phyloP scores from a whole-genome alignment of 37 sponge, comb jelly and placozoan genomes.

The Mnemiopsis leidyi region DNA sequence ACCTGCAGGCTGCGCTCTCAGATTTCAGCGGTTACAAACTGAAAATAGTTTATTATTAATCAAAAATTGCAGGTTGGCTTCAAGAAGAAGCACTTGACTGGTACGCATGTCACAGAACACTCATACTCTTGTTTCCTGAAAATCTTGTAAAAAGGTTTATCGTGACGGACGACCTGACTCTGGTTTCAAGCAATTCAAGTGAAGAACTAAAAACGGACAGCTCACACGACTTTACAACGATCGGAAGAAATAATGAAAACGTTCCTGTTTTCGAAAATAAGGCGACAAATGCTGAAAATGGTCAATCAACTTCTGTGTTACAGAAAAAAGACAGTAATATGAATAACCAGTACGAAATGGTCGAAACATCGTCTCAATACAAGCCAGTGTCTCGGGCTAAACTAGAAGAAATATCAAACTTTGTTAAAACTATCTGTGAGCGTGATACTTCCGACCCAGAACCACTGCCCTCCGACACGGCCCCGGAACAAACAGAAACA shows the following conservation, averaged over 20 bases:
- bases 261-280: not conserved
- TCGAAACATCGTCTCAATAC: not conserved
- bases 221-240: not conserved
- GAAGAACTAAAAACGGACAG: too few species aligned
- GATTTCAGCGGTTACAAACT: not conserved
- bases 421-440: slow-evolving; percentile 11
- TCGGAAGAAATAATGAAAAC: not conserved
- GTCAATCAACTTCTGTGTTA: not conserved
- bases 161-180: not conserved
- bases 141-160: not conserved
- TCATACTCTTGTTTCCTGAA: not conserved
- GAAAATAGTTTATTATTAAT: too few species aligned
- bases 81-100: not conserved
- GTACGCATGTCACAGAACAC: not conserved
- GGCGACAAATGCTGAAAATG: not conserved
- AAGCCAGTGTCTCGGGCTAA: not conserved
- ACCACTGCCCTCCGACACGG: not conserved
- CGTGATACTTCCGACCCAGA: not conserved
- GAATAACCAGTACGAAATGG: not conserved
- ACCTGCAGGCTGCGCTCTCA: too few species aligned
- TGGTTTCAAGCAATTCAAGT: not conserved
- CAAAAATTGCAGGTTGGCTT: slow-evolving; percentile 47
- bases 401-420: slow-evolving; percentile 26
- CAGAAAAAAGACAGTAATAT: not conserved
- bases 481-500: too few species aligned